These are phyloP conservation scores for Diprion similis DNA, from an alignment of 1,140 invertebrate species.

Conservation along the genomic window DNA sequence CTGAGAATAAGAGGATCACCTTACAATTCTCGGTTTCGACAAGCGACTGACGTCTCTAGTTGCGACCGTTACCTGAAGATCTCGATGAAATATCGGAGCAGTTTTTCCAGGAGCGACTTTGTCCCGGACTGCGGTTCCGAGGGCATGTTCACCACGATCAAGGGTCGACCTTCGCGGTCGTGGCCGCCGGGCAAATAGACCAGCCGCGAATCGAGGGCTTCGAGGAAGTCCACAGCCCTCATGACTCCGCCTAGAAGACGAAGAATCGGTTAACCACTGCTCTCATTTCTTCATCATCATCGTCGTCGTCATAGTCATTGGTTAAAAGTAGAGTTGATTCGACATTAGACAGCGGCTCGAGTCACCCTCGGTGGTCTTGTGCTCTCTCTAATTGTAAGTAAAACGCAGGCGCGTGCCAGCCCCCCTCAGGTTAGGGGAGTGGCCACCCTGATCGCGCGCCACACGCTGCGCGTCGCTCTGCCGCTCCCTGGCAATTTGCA, in stretches of 20 bases:
- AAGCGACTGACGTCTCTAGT: no score
- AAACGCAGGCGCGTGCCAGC: not conserved
- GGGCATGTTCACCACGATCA: slow-evolving; percentile 67
- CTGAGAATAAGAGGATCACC: slow-evolving; percentile 37
- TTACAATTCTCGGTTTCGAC: not conserved
- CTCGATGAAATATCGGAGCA: slow-evolving; percentile 66
- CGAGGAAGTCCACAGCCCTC: slow-evolving; percentile 60
- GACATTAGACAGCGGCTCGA: not conserved
- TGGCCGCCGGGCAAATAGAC: slow-evolving; percentile 70
- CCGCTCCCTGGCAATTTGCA: not conserved
- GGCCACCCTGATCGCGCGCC: not conserved
- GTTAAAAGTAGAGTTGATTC: not conserved
- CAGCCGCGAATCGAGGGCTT: slow-evolving; percentile 62
- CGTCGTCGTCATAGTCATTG: slow-evolving; percentile 19
- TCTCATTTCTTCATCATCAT: slow-evolving; percentile 16
- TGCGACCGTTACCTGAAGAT: slow-evolving; percentile 66
- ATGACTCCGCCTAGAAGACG: slow-evolving; percentile 14
- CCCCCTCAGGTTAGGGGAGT: not conserved
- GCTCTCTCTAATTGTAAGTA: no score
- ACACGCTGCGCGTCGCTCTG: not conserved
- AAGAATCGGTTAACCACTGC: slow-evolving; percentile 26
- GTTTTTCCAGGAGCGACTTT: slow-evolving; percentile 61
- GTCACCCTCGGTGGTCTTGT: no score
- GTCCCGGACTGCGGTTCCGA: slow-evolving; percentile 62
- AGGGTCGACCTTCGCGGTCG: slow-evolving; percentile 69